A percentile compares a stretch with the other conserved stretches of the same genome.
Evolutionary conservation across 2,888 invertebrate species (phyloP).

Genomic region (Anaspis maculata): DNA sequence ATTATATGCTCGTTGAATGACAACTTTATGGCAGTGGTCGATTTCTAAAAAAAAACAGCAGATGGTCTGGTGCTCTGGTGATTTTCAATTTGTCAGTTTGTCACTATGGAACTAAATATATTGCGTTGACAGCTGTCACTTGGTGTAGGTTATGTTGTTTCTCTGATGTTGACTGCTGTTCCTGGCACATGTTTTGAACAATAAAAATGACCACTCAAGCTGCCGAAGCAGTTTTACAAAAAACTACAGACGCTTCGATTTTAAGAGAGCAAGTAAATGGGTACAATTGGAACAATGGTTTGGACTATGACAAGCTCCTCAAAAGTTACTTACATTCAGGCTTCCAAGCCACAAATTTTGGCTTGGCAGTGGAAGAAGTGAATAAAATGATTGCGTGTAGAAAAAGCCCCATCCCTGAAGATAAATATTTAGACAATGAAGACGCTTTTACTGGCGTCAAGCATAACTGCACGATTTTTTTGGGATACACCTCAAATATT

Average conservation of each 20-base stretch:
- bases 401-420: slow-evolving; percentile 57
- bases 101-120: too few species aligned
- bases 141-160: too few species aligned
- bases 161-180: too few species aligned
- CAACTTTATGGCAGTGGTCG: too few species aligned
- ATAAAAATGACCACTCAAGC: slow-evolving; percentile 5
- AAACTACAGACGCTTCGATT: slow-evolving; percentile 28
- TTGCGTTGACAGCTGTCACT: too few species aligned
- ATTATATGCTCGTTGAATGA: too few species aligned
- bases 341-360: slow-evolving; percentile 97
- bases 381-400: slow-evolving; percentile 83
- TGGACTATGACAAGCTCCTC: slow-evolving; percentile 78
- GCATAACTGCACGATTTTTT: slow-evolving; percentile 86
- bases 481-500: slow-evolving; percentile 96
- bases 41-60: too few species aligned
- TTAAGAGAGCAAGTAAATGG: slow-evolving; percentile 56
- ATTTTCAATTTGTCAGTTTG: too few species aligned
- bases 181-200: too few species aligned
- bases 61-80: too few species aligned
- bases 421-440: slow-evolving; percentile 59
- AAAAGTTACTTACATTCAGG: slow-evolving; percentile 74
- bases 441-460: slow-evolving; percentile 73
- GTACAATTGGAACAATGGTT: slow-evolving; percentile 87
- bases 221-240: slow-evolving; percentile 30
- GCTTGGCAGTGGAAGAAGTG: slow-evolving; percentile 82